These are phyloP conservation scores for Myripristis jacobus DNA, from an alignment of 2,797 vertebrate species.

Conservation along the genomic window DNA sequence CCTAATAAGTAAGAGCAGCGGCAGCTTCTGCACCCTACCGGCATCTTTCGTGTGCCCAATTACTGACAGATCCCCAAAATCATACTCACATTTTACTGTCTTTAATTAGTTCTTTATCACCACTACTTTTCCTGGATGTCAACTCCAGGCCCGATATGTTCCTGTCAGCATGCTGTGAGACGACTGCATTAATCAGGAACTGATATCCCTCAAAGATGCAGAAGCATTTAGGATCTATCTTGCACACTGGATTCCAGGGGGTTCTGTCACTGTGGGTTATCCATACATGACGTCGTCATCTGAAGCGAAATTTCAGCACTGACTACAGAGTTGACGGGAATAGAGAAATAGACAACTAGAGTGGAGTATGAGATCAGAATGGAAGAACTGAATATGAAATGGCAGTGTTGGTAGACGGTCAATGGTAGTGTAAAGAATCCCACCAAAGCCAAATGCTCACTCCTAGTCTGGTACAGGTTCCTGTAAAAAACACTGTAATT, in stretches of 20 bases:
- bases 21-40: constrained; percentile 81
- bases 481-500: too few species aligned
- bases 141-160: constrained; percentile 66
- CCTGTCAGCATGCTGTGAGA: constrained; percentile 67
- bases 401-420: background rate
- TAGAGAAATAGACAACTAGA: constrained; percentile 25
- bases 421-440: background rate
- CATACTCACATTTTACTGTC: constrained; percentile 88
- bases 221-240: constrained; percentile 57
- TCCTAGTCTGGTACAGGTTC: background rate
- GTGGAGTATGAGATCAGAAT: constrained; percentile 9
- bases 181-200: constrained; percentile 69
- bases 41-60: constrained; percentile 92
- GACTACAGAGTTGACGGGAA: constrained; percentile 27
- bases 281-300: constrained; percentile 46
- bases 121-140: constrained; percentile 82
- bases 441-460: background rate
- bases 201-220: constrained; percentile 59
- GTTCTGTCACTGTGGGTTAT: constrained; percentile 62
- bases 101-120: constrained; percentile 94
- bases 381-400: constrained; percentile 28
- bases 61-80: constrained; percentile 89
- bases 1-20: constrained; percentile 87
- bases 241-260: constrained; percentile 51
- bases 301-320: constrained; percentile 31